Percentiles rank a stretch among this genome's conserved stretches.
phyloP scores from a whole-genome alignment of 2,888 invertebrate genomes.

The Eupithecia vulgata region DNA sequence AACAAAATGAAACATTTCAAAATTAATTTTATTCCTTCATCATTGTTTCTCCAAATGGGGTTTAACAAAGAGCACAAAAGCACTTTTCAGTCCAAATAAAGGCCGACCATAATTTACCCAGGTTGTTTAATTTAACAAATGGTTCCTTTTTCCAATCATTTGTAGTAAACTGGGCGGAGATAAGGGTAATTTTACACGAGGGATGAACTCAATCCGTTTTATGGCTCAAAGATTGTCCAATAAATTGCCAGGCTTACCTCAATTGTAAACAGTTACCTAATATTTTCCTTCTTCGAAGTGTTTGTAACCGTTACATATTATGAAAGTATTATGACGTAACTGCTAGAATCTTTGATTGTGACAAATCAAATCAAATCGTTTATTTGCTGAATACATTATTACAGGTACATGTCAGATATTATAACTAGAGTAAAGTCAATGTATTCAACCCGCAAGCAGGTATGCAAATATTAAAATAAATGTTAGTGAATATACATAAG shows the following conservation, averaged over 20 bases:
- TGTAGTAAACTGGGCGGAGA: constrained; percentile 26
- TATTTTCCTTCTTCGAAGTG: background rate
- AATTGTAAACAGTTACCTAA: background rate
- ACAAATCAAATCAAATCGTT: too few species aligned
- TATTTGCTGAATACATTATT: too few species aligned
- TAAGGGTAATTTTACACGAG: constrained; percentile 15
- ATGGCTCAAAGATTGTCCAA: background rate
- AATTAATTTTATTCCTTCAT: constrained; percentile 1
- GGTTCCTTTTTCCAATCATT: constrained; percentile 35
- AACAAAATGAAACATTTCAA: background rate
- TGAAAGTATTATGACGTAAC: background rate
- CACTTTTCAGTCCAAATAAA: constrained; percentile 24
- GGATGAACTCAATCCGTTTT: constrained; percentile 5
- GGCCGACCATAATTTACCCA: constrained; percentile 19
- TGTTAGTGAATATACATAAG: too few species aligned
- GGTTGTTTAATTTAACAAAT: constrained; percentile 36
- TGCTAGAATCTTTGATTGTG: background rate
- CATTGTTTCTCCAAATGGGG: constrained; percentile 9
- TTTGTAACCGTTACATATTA: background rate
- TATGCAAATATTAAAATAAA: too few species aligned
- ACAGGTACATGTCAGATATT: too few species aligned
- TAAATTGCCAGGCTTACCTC: background rate
- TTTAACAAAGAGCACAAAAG: constrained; percentile 7
- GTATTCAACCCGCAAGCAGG: too few species aligned
- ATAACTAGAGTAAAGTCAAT: too few species aligned